These are phyloP conservation scores for Pampusana beccarii DNA, from an alignment of 2,113 vertebrate genomes.

Conservation along the genomic window DNA sequence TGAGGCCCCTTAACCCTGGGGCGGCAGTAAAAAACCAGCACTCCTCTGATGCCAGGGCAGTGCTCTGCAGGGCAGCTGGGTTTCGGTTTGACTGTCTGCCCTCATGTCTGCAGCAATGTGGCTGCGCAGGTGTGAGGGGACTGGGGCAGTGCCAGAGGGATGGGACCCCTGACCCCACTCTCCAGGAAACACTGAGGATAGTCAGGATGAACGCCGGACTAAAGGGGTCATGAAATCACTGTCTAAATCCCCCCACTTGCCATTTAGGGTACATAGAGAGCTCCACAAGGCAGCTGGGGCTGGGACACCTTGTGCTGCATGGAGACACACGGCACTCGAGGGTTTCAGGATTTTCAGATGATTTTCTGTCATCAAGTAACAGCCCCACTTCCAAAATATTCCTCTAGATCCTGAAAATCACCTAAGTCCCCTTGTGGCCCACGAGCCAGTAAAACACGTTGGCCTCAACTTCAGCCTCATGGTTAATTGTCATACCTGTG, in stretches of 20 bases:
- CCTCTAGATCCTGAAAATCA: not conserved
- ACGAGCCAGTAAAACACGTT: not conserved
- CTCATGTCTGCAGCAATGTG: not conserved
- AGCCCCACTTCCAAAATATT: not conserved
- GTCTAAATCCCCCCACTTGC: not conserved
- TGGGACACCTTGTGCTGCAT: not conserved
- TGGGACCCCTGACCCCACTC: accelerated
- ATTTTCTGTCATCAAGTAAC: not conserved
- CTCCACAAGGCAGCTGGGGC: not conserved
- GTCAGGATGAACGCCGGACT: not conserved
- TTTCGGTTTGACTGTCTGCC: not conserved
- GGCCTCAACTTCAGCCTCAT: not conserved
- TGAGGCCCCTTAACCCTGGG: not conserved
- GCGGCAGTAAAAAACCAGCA: not conserved
- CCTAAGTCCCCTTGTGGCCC: not conserved
- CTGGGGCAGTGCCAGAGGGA: not conserved
- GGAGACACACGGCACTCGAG: not conserved
- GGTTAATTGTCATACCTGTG: not conserved
- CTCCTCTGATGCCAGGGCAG: not conserved
- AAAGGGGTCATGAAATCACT: not conserved
- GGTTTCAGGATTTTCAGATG: not conserved
- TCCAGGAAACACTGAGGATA: too few relatives aligned
- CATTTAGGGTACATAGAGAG: not conserved
- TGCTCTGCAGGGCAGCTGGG: not conserved
- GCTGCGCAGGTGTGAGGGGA: not conserved